Conservation (phyloP, 2,888 invertebrate species). For the Charanyca ferruginea region DNA sequence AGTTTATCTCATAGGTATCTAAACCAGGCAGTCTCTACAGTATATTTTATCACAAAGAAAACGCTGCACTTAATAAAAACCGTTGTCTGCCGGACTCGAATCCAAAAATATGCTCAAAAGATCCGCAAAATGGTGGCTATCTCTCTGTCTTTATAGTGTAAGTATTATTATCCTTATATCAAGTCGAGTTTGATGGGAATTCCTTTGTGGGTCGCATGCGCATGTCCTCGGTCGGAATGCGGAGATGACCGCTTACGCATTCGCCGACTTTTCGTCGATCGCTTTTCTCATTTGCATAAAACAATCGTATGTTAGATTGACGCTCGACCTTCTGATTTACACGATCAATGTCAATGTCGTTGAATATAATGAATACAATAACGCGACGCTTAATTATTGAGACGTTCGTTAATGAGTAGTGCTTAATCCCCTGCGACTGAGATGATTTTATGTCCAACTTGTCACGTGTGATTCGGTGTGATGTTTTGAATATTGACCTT, state of each 20-base stretch:
- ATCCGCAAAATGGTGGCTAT: slow-evolving; percentile 44
- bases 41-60: not conserved
- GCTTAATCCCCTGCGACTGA: slow-evolving; percentile 31
- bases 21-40: too few species aligned
- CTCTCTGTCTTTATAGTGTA: slow-evolving; percentile 45
- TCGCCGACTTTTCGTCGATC: slow-evolving; percentile 72
- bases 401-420: slow-evolving; percentile 35
- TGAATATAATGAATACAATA: slow-evolving; percentile 51
- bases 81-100: slow-evolving; percentile 22
- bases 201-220: slow-evolving; percentile 76
- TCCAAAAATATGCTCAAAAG: slow-evolving; percentile 37
- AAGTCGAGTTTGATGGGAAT: slow-evolving; percentile 77
- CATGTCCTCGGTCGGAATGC: slow-evolving; percentile 82
- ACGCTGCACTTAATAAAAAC: slow-evolving; percentile 30
- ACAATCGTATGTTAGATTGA: slow-evolving; percentile 72
- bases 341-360: slow-evolving; percentile 64
- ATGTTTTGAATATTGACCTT: slow-evolving; percentile 38
- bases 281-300: slow-evolving; percentile 82
- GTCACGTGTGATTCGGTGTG: slow-evolving; percentile 19
- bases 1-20: too few species aligned
- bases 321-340: slow-evolving; percentile 67
- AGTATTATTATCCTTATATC: slow-evolving; percentile 65
- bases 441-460: slow-evolving; percentile 22
- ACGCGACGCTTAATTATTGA: slow-evolving; percentile 44
- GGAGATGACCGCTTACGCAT: slow-evolving; percentile 82